Conservation (phyloP, 2,888 invertebrate genomes). For the Apamea sordens region DNA sequence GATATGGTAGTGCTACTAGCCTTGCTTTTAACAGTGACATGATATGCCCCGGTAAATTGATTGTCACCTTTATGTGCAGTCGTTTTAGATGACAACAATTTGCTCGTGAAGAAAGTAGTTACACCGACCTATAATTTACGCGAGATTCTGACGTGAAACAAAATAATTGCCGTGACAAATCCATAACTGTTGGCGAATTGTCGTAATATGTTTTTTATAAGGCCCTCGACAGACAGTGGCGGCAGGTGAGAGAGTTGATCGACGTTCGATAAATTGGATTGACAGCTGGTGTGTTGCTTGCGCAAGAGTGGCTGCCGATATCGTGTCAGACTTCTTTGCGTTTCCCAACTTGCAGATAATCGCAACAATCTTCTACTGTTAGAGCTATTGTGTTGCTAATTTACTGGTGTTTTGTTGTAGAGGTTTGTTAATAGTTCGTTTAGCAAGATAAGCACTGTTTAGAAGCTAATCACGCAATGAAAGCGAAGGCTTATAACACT, state of each 20-base stretch:
- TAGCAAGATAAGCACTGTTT: conserved; percentile 26
- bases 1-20: conserved; percentile 19
- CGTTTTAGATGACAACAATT: conserved; percentile 33
- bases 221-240: conserved; percentile 74
- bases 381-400: conserved; percentile 62
- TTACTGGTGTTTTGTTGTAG: conserved; percentile 49
- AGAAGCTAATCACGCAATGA: conserved; percentile 33
- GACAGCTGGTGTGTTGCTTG: conserved; percentile 75
- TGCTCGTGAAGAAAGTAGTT: conserved; percentile 33
- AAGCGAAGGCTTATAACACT: conserved; percentile 7
- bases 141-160: conserved; percentile 19
- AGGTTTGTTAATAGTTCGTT: conserved; percentile 56
- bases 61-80: conserved; percentile 13
- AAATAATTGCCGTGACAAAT: conserved; percentile 62
- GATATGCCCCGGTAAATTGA: conserved; percentile 19
- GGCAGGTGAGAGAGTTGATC: conserved; percentile 76
- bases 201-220: conserved; percentile 60
- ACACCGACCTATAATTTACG: conserved; percentile 42
- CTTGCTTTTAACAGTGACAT: conserved; percentile 17
- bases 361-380: conserved; percentile 60
- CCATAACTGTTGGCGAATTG: conserved; percentile 61
- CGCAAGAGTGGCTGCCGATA: conserved; percentile 66
- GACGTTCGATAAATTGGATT: conserved; percentile 78
- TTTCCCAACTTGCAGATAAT: conserved; percentile 64
- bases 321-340: conserved; percentile 58